Evolutionary conservation across 2,113 vertebrate species (phyloP), one percentile per base, ranked within the genome.

Genomic region (Guaruba guarouba): DNA sequence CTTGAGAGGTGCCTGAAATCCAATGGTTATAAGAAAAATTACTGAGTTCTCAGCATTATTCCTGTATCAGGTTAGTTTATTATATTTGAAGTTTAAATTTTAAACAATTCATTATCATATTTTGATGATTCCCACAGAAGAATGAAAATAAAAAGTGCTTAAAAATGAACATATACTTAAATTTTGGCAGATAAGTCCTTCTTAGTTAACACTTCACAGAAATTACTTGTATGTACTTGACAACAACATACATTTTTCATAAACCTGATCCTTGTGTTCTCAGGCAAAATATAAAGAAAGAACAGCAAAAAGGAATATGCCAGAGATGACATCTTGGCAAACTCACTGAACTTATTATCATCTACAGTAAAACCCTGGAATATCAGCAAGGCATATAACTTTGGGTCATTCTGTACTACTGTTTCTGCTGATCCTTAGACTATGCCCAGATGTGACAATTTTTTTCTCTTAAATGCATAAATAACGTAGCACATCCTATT

Each of bases 221-320:
- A 97, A 93, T 92, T 97, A 89, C 93, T 95, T 97, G 96, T 96
- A 95, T 52, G 74, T 96, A 93, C 80, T 96, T 97, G 96, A 97
- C 94, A 97, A 96, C 89, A 93, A 80, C 97, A 97, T 97, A 97
- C 96, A 97, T 96, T 97, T 97, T 97, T 97, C 94, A 97, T 97
- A 97, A 97, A 92, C 94, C 93, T 84, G 76, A 92, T 96, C 96
- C 91, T 90, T 97, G 87, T 96, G 93, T 97, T 97, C 96, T 96
- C 85, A 82, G 83, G 82, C 73, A 95, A 93, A 94, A 82, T 88
- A 75, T 89, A 92, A 93, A 75, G 35, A 88, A 95, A 90, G 64
- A 97, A 85, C 73, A 90, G 87, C 85, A 96, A 97, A 96, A 96
- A 92, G 35, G 84, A 95, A 55, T 92, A 29, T 94, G 96, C 97